Evolutionary conservation across 2,797 vertebrate genomes (phyloP).

Genomic region (Menidia menidia): DNA sequence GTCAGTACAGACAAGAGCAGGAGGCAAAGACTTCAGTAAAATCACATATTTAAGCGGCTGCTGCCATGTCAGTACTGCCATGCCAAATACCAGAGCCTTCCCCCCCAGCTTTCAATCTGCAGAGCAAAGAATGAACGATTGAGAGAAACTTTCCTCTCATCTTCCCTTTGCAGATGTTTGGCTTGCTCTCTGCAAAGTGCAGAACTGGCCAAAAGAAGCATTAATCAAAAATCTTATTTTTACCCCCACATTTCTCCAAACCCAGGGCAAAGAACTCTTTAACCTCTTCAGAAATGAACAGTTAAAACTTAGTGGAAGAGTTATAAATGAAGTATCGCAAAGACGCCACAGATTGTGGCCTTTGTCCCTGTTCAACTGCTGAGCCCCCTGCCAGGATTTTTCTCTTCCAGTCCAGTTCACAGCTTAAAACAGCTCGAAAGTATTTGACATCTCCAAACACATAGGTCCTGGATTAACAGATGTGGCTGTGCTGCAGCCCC

Average conservation of each 20-base stretch:
- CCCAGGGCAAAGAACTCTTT: conserved; percentile 57
- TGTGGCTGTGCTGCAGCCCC: conserved; percentile 71
- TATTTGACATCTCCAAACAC: conserved; percentile 84
- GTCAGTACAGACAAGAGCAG: conserved; percentile 72
- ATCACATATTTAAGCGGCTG: conserved; percentile 72
- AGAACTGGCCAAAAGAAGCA: conserved; percentile 26
- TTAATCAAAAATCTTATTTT: conserved; percentile 37
- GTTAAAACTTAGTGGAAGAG: conserved; percentile 50
- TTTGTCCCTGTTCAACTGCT: conserved; percentile 72
- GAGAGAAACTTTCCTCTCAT: conserved; percentile 58
- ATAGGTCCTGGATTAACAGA: conserved; percentile 72
- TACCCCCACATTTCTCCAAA: conserved; percentile 16
- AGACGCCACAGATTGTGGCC: conserved; percentile 51
- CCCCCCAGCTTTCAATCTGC: conserved; percentile 43
- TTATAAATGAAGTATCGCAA: conserved; percentile 60
- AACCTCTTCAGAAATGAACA: conserved; percentile 61
- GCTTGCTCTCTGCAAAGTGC: conserved; percentile 38
- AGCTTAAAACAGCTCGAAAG: conserved; percentile 81
- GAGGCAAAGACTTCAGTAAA: conserved; percentile 74
- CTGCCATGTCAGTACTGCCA: conserved; percentile 59
- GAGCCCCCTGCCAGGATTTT: conserved; percentile 69
- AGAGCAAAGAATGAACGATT: conserved; percentile 51
- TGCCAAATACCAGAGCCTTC: conserved; percentile 72
- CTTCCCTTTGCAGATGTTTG: conserved; percentile 69
- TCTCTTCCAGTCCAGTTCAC: conserved; percentile 84